Conservation (phyloP, 2,113 vertebrate genomes). For the Pelecanus crispus region DNA sequence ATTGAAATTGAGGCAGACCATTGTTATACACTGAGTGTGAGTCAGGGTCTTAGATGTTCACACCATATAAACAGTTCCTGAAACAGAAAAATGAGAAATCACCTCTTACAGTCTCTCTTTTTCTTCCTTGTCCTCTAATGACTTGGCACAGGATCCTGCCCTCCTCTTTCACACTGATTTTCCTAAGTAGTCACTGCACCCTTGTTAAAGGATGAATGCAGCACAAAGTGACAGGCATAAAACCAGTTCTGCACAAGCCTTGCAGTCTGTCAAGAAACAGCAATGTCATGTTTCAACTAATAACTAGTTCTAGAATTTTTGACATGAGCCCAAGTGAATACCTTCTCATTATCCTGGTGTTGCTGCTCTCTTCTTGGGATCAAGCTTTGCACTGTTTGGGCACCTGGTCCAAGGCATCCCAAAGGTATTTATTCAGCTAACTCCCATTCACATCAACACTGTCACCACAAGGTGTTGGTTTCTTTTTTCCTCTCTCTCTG, state of each 20-base stretch:
- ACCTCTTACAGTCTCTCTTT: background rate
- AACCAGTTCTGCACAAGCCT: background rate
- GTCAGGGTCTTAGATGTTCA: background rate
- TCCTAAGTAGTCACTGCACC: background rate
- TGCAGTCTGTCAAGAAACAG: background rate
- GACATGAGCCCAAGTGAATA: background rate
- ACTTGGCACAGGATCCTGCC: background rate
- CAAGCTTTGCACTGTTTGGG: background rate
- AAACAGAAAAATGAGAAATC: background rate
- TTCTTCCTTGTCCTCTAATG: background rate
- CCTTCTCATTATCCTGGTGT: background rate
- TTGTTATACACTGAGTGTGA: background rate
- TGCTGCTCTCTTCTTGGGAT: background rate
- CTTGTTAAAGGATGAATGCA: background rate
- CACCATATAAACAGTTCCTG: background rate
- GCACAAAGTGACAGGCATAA: background rate
- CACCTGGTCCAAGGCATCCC: background rate
- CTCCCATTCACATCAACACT: background rate
- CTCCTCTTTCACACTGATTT: background rate
- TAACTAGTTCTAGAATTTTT: background rate
- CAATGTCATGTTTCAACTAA: background rate
- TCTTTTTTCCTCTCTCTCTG: background rate
- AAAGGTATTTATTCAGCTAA: background rate
- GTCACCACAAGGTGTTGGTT: background rate
- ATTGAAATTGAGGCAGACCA: background rate